phyloP scores from a whole-genome alignment of 1,140 invertebrate species.

The Zaprionus ghesquierei region DNA sequence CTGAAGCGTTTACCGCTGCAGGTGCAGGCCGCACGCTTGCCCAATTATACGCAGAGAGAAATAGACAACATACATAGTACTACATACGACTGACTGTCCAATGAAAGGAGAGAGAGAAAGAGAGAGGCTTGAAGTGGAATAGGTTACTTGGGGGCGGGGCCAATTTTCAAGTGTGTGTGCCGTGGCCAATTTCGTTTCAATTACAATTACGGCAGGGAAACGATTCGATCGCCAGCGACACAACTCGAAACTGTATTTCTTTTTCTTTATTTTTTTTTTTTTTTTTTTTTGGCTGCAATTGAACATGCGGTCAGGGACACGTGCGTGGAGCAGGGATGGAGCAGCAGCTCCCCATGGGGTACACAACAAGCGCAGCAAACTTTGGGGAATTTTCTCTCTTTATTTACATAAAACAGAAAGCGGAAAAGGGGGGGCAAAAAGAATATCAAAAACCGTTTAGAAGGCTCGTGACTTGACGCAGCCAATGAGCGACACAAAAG shows the following conservation, averaged over 20 bases:
- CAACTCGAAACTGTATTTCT: neutral
- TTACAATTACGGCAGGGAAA: slow-evolving; percentile 55
- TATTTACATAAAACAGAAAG: slow-evolving; percentile 35
- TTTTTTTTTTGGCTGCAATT: slow-evolving; percentile 24
- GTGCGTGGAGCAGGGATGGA: slow-evolving; percentile 31
- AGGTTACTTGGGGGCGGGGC: neutral
- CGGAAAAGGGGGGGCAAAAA: neutral
- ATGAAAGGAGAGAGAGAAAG: neutral
- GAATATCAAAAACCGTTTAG: slow-evolving; percentile 40
- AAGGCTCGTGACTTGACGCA: slow-evolving; percentile 27
- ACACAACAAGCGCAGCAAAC: slow-evolving; percentile 4
- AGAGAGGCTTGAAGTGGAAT: neutral
- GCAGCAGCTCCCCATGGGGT: neutral
- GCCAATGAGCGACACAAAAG: slow-evolving; percentile 9
- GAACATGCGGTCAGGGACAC: slow-evolving; percentile 58
- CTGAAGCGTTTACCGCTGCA: slow-evolving; percentile 4
- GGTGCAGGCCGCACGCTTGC: slow-evolving; percentile 47
- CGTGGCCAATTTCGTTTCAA: slow-evolving; percentile 48
- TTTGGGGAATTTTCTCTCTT: slow-evolving; percentile 11
- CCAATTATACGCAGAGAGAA: slow-evolving; percentile 58
- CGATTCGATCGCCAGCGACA: slow-evolving; percentile 32
- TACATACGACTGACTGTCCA: neutral
- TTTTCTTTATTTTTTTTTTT: too few species aligned
- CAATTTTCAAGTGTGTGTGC: slow-evolving; percentile 10
- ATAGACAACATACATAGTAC: slow-evolving; percentile 21